A percentile compares a stretch with the other conserved stretches of the same genome.
These are phyloP conservation scores for Heteractis magnifica DNA, from an alignment of 92 coral and sea anemone species.

Conservation along the genomic window DNA sequence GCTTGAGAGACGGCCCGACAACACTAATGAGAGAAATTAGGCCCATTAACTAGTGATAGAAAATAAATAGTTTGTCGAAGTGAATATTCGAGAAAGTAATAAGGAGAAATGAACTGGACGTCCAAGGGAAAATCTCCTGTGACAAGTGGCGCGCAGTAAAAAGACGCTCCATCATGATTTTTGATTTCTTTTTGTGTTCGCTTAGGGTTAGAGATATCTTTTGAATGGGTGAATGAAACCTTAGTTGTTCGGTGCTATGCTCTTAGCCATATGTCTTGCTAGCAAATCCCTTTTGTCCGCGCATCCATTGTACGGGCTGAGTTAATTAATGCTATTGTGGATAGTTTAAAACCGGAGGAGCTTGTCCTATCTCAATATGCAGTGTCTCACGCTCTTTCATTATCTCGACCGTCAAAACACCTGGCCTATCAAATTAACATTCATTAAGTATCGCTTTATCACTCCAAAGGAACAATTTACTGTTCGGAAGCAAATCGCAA, in stretches of 20 bases:
- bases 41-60: constrained; percentile 64
- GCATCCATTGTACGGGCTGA: constrained; percentile 61
- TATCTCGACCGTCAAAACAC: constrained; percentile 45
- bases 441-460: constrained; percentile 55
- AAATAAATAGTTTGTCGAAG: constrained; percentile 66
- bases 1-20: constrained; percentile 63
- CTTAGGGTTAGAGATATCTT: not conserved
- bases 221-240: not conserved
- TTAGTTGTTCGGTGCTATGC: not conserved
- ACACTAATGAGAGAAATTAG: constrained; percentile 78
- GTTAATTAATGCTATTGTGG: constrained; percentile 92
- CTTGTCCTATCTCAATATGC: constrained; percentile 58
- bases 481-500: constrained; percentile 20
- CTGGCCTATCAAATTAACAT: constrained; percentile 63
- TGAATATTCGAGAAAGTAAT: constrained; percentile 53
- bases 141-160: not conserved
- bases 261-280: constrained; percentile 52
- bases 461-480: constrained; percentile 66
- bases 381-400: constrained; percentile 58
- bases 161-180: constrained; percentile 6
- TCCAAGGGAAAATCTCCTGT: constrained; percentile 17
- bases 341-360: constrained; percentile 48
- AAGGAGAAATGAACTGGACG: constrained; percentile 37
- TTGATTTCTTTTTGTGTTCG: not conserved
- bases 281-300: constrained; percentile 48